A percentile compares a stretch with the other conserved stretches of the same genome.
Conservation (phyloP, 2,113 vertebrate species). For the Zosterops lateralis region DNA sequence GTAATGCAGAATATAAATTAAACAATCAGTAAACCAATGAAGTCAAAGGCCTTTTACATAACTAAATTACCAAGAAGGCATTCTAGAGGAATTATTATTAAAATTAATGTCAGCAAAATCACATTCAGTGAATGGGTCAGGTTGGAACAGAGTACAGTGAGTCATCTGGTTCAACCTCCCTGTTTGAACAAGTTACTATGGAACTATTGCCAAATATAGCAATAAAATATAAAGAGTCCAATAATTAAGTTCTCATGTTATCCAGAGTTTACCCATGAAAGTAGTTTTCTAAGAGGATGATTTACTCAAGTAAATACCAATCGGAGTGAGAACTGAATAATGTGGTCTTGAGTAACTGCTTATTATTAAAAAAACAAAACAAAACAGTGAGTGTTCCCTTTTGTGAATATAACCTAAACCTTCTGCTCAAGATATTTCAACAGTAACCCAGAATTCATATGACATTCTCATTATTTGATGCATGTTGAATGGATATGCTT, state of each 20-base stretch:
- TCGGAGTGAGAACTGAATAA: background rate
- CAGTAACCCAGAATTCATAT: background rate
- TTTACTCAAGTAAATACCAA: background rate
- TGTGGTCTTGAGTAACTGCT: background rate
- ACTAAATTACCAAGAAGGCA: background rate
- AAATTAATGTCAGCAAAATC: background rate
- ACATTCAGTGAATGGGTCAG: background rate
- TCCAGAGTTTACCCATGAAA: background rate
- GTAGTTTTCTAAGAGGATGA: background rate
- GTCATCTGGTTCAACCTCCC: background rate
- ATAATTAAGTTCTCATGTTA: background rate
- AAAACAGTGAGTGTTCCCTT: fast-evolving
- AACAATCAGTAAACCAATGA: background rate
- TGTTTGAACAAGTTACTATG: background rate
- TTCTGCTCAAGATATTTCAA: background rate
- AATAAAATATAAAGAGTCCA: background rate
- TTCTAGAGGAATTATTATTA: background rate
- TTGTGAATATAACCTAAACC: background rate
- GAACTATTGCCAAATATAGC: background rate
- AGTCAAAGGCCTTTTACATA: background rate
- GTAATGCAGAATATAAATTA: background rate
- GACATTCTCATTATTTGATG: background rate
- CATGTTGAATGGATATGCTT: background rate
- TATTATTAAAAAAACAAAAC: background rate
- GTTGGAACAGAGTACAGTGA: background rate